phyloP scores from a whole-genome alignment of 2,888 invertebrate genomes.

The Caradrina kadenii region DNA sequence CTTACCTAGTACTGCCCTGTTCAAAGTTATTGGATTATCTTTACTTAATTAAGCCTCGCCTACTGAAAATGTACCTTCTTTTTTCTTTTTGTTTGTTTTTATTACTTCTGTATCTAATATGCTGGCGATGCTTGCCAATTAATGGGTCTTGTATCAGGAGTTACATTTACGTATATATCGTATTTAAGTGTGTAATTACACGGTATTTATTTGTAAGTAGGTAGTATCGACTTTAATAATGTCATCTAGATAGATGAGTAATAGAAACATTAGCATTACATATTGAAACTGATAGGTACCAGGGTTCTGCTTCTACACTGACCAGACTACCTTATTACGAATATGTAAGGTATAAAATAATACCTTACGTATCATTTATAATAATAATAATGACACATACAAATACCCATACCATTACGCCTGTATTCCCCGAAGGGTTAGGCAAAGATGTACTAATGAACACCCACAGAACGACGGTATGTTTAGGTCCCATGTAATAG shows the following conservation, averaged over 20 bases:
- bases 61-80: slow-evolving; percentile 46
- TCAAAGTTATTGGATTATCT: slow-evolving; percentile 62
- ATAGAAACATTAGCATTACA: slow-evolving; percentile 4
- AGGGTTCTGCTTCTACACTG: not conserved
- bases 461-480: too few species aligned
- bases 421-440: too few species aligned
- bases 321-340: too few species aligned
- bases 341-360: too few species aligned
- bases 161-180: slow-evolving; percentile 19
- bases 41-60: slow-evolving; percentile 60
- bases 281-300: not conserved
- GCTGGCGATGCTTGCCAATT: slow-evolving; percentile 30
- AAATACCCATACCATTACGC: too few species aligned
- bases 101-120: slow-evolving; percentile 34
- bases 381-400: too few species aligned
- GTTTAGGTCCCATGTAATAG: too few species aligned
- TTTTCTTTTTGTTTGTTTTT: slow-evolving; percentile 40
- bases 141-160: slow-evolving; percentile 33
- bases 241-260: slow-evolving; percentile 34
- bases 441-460: too few species aligned
- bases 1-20: slow-evolving; percentile 49
- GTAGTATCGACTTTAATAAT: slow-evolving; percentile 22
- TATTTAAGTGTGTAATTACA: not conserved
- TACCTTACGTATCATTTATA: too few species aligned
- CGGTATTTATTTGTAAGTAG: not conserved